Percentiles rank a stretch among this genome's conserved stretches.
Evolutionary conservation across 2,797 vertebrate genomes (phyloP).

Genomic region (Thaleichthys pacificus): DNA sequence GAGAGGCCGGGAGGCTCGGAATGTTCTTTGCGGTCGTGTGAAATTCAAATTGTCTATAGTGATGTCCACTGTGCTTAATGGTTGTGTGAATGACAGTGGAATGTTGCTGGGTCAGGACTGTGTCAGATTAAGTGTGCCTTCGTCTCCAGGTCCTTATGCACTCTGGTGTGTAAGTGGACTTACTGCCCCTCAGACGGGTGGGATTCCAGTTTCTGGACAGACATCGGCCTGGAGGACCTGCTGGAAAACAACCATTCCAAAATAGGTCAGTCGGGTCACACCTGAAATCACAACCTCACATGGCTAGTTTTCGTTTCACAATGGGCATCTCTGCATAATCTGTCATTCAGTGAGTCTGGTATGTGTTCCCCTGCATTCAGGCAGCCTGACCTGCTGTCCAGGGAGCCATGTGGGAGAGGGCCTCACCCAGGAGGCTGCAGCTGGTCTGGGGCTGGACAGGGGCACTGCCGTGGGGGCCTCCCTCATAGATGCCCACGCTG

Average conservation of each 20-base stretch:
- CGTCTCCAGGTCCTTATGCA: slow-evolving; percentile 86
- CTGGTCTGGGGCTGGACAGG: slow-evolving; percentile 79
- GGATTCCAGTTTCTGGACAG: slow-evolving; percentile 88
- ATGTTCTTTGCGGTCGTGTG: not conserved
- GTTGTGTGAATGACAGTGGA: slow-evolving; percentile 7
- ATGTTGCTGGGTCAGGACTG: not conserved
- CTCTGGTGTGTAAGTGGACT: slow-evolving; percentile 95
- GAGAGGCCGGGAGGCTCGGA: not conserved
- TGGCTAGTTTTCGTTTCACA: not conserved
- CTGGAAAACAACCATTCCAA: slow-evolving; percentile 82
- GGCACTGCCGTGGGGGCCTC: slow-evolving; percentile 89
- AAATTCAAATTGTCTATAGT: not conserved
- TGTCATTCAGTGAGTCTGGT: not conserved
- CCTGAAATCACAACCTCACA: not conserved
- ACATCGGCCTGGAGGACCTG: slow-evolving; percentile 86
- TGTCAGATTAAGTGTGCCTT: not conserved
- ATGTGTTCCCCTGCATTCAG: slow-evolving; percentile 61
- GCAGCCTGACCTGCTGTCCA: slow-evolving; percentile 81
- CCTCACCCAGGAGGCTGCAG: slow-evolving; percentile 81
- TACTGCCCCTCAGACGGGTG: slow-evolving; percentile 86
- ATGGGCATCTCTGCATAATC: not conserved
- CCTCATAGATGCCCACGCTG: slow-evolving; percentile 94
- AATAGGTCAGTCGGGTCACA: slow-evolving; percentile 79
- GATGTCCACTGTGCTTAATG: not conserved
- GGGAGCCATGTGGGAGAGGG: slow-evolving; percentile 83